A percentile compares a stretch with the other conserved stretches of the same genome.
These are phyloP conservation scores for Papilio glaucus DNA, from an alignment of 1,140 invertebrate genomes.

Conservation along the genomic window DNA sequence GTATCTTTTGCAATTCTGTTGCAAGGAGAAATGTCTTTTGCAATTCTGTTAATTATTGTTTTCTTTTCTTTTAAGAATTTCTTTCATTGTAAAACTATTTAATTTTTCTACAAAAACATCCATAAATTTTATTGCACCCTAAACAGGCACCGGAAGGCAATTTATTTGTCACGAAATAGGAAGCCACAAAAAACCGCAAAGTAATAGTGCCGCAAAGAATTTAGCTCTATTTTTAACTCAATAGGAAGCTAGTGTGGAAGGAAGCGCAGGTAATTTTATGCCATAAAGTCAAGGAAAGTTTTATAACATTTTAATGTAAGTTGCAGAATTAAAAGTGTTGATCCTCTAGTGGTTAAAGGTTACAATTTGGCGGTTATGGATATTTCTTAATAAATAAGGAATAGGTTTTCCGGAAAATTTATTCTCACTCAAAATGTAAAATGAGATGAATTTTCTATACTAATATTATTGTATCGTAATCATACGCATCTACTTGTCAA, in stretches of 20 bases:
- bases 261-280: slow-evolving; percentile 35
- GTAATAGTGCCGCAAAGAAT: slow-evolving; percentile 13
- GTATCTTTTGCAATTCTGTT: too few species aligned
- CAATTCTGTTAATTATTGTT: neutral
- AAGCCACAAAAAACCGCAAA: slow-evolving; percentile 31
- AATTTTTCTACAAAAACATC: slow-evolving; percentile 9
- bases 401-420: neutral
- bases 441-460: too few species aligned
- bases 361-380: neutral
- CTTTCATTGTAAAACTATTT: slow-evolving; percentile 3
- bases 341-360: neutral
- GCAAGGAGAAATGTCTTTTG: neutral
- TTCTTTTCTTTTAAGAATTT: neutral
- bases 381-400: neutral
- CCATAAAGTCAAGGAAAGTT: slow-evolving; percentile 30
- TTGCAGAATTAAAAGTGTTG: slow-evolving; percentile 2
- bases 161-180: slow-evolving; percentile 37
- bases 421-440: too few species aligned
- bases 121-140: slow-evolving; percentile 32
- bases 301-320: slow-evolving; percentile 26
- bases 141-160: slow-evolving; percentile 34
- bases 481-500: too few species aligned
- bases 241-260: slow-evolving; percentile 37
- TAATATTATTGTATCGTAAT: too few species aligned
- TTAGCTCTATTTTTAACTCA: slow-evolving; percentile 34